Conservation (phyloP, 1,140 invertebrate genomes). For the Sinella curviseta region DNA sequence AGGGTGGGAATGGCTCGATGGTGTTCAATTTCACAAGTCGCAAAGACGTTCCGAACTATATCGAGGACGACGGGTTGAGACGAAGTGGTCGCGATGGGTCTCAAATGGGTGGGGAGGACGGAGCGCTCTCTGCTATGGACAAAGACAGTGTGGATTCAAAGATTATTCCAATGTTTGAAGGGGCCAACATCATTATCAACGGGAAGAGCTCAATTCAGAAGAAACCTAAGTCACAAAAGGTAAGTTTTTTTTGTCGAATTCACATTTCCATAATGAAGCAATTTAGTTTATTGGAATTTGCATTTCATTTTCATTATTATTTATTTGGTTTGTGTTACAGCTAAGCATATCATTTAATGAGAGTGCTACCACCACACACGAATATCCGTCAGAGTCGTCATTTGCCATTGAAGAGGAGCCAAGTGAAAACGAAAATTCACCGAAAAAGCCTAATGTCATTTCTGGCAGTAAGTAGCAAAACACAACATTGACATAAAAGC, state of each 20-base stretch:
- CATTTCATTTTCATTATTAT: background rate
- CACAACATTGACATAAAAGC: background rate
- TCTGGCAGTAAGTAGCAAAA: conserved; percentile 40
- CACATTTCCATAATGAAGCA: too few species aligned
- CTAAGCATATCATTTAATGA: conserved; percentile 83
- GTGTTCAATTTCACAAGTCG: conserved; percentile 83
- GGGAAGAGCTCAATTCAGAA: conserved; percentile 74
- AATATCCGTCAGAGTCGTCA: conserved; percentile 82
- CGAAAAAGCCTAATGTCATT: conserved; percentile 40
- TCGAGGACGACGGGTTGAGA: conserved; percentile 83
- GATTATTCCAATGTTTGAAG: conserved; percentile 67
- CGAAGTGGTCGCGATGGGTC: conserved; percentile 62
- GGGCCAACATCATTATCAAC: conserved; percentile 86
- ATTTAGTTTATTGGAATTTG: too few species aligned
- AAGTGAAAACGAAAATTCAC: conserved; percentile 30
- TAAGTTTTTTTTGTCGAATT: conserved; percentile 52
- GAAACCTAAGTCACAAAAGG: conserved; percentile 65
- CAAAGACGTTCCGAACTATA: conserved; percentile 81
- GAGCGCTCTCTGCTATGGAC: conserved; percentile 60
- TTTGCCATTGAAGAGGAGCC: conserved; percentile 56
- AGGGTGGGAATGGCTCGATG: conserved; percentile 67
- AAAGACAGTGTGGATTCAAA: conserved; percentile 59
- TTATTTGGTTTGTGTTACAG: conserved; percentile 59
- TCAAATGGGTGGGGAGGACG: conserved; percentile 58
- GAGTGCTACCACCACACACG: conserved; percentile 74